Percentiles rank a stretch among this genome's conserved stretches.
Evolutionary conservation across 2,888 invertebrate species (phyloP).

Genomic region (Galerucella calmariensis): DNA sequence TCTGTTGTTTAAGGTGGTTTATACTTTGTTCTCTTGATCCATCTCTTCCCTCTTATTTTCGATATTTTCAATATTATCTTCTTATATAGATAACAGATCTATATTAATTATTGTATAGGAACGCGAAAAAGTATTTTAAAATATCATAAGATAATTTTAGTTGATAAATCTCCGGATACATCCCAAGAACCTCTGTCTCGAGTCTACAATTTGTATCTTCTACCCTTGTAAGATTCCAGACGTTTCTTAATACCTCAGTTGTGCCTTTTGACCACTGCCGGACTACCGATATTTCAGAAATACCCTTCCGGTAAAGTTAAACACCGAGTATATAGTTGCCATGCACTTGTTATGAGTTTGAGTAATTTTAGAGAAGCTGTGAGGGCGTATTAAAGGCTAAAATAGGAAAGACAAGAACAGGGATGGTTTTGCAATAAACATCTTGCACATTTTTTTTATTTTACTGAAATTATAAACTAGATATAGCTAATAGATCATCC

Average conservation of each 20-base stretch:
- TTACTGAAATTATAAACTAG: no score
- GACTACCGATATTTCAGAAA: conserved; percentile 22
- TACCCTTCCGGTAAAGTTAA: conserved; percentile 14
- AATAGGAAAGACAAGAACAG: conserved; percentile 3
- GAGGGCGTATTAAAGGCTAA: conserved; percentile 6
- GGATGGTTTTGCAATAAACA: not conserved
- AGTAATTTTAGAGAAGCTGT: conserved; percentile 16
- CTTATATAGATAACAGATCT: not conserved
- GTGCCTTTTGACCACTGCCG: conserved; percentile 13
- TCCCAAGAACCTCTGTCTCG: not conserved
- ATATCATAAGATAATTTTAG: not conserved
- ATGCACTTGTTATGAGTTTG: conserved; percentile 17
- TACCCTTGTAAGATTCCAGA: conserved; percentile 19
- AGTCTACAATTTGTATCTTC: conserved; percentile 25
- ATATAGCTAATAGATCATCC: no score
- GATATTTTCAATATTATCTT: conserved; percentile 5
- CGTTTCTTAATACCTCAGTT: conserved; percentile 25
- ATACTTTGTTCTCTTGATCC: conserved; percentile 6
- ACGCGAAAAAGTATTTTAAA: not conserved
- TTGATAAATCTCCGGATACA: not conserved
- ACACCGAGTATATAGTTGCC: not conserved
- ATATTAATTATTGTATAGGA: no score
- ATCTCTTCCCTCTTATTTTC: not conserved
- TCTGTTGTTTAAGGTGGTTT: conserved; percentile 8
- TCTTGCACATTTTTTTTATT: no score